Evolutionary conservation across 2,113 vertebrate genomes (phyloP), one percentile per base, ranked within the genome.

Genomic region (Puma concolor): DNA sequence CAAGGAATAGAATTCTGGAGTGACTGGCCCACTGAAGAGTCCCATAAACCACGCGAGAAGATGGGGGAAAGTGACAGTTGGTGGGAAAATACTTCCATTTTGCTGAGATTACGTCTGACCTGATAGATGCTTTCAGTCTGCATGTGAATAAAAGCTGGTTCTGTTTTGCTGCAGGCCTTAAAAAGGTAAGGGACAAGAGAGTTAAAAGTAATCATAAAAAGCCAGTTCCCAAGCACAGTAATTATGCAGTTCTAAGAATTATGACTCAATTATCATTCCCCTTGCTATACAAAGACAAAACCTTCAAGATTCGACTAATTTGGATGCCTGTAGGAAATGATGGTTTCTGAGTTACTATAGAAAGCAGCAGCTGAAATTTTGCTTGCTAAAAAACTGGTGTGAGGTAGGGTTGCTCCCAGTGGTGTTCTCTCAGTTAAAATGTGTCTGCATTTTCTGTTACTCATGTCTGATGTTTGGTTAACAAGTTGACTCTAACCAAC

Each of bases 221-320:
- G 29, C 8, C 64, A 2, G 23, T 96, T 96, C 41, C 41, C 0
- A 8, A 96, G 77, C 0, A 2, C 0, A 5, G 72, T n/a, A 81
- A 80, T 1, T 3, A 27, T 36, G n/a, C 41, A 89, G 3, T 86
- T 92, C 69, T 95, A 52, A 91, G 74, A 96, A 88, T 64, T 29
- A 48, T 74, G 96, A 67, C 4, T 80, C 44, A 79, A 14, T 88
- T 95, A 90, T 79, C 87, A 69, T 82, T 88, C 50, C 80, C 41
- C n/a, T 91, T 86, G 36, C 72, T 82, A 54, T 14, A 96, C 67
- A 88, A 95, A 94, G 91, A 92, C 71, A 94, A 95, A 97, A 85
- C 27, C 25, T 86, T 92, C 16, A 91, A 92, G 85, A 88, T 84
- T 82, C 88, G 54, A 97, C 80, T 95, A 90, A 97, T 93, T 74